Base-by-base conservation (phyloP, 1,140 invertebrate genomes). In the Berghia stephanieae region DNA sequence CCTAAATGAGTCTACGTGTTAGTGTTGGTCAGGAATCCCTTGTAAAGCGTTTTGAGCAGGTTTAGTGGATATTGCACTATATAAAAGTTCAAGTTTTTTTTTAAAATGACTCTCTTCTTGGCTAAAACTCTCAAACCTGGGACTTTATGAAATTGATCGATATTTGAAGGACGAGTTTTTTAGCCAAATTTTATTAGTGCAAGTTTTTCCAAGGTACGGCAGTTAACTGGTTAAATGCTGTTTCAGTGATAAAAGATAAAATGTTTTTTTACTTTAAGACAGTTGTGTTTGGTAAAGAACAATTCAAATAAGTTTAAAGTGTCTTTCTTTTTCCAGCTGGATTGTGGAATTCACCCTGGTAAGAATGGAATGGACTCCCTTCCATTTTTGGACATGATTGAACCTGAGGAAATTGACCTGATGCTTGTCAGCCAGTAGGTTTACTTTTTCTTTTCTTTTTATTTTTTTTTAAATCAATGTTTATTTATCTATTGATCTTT, bases 301-400 rank as follows among this genome's bases (percentile, higher is more conserved):
- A 27, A 27, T 71, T 49, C 27, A 71, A 18, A 73, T 55, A 55
- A 43, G 24, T 24, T 55, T 63, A 38, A 31, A 43, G 16, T 63
- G 43, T 78, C 72, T 4, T 70, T 36, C 21, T 75, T 72, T 55
- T 77, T 88, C 52, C 70, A 91, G 94, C 90, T 99, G 80, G 98
- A 99, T 88, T 99, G 97, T 91, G 98, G 98, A 0, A 99, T 99
- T 82, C 98, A 99, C 90, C 98, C 98, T 3, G 98, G 98, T 2
- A 90, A 99, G 70, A 95, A 95, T 55, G 98, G 98, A 68, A 96
- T 99, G 93, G 97, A 98, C 89, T 97, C 98, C 31, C 90, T 99
- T 6, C 98, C 98, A 3, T 99, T 98, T 89, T 95, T 99, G 21
- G 98, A 99, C 91, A 91, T 97, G 49, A 97, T 99, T 80, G 97